phyloP scores from a whole-genome alignment of 2,113 vertebrate genomes.

The Acinonyx jubatus region DNA sequence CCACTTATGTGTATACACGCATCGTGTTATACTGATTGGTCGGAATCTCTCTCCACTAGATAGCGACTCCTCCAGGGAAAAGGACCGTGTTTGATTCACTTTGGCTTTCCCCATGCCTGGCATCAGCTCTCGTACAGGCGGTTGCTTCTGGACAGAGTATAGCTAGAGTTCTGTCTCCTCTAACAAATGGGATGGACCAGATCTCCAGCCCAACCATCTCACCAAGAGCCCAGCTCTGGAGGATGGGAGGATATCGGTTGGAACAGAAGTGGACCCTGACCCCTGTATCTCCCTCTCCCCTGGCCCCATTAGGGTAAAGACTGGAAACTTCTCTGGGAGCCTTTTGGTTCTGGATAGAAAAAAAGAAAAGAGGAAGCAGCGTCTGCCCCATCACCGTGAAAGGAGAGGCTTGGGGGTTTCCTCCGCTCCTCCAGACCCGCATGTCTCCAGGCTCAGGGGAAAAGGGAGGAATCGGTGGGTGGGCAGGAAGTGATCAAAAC shows the following conservation, averaged over 20 bases:
- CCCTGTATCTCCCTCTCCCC: no score
- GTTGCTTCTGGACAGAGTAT: background rate
- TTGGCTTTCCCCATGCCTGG: background rate
- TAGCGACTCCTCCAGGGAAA: background rate
- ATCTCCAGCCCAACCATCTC: background rate
- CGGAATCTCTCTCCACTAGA: background rate
- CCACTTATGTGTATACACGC: background rate
- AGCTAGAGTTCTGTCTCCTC: background rate
- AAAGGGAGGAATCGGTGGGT: fast-evolving
- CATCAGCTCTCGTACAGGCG: background rate
- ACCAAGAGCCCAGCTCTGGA: background rate
- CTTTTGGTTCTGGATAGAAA: background rate
- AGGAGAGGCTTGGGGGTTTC: background rate
- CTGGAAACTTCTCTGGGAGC: background rate
- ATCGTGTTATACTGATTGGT: background rate
- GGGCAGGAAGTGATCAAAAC: background rate
- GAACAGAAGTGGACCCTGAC: background rate
- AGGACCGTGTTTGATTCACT: background rate
- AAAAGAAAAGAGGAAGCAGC: background rate
- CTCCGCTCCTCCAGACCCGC: background rate
- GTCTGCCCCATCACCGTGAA: no score
- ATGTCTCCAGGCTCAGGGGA: background rate
- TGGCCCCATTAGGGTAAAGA: background rate
- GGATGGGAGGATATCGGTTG: background rate
- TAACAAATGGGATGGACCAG: background rate